A percentile compares a stretch with the other conserved stretches of the same genome.
These are phyloP conservation scores for Volucella zonaria DNA, from an alignment of 2,888 invertebrate genomes.

Conservation along the genomic window DNA sequence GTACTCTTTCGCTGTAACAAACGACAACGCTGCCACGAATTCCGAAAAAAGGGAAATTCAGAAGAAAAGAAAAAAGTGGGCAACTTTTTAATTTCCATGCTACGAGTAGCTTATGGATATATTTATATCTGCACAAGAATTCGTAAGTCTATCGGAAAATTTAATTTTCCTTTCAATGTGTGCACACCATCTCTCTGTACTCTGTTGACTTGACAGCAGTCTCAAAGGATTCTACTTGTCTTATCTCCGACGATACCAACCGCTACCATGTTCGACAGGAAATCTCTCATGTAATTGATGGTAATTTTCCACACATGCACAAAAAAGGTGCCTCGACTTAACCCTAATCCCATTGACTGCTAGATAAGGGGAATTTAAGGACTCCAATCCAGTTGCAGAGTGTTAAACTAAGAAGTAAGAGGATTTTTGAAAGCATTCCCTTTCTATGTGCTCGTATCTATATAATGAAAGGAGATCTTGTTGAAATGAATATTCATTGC, in stretches of 20 bases:
- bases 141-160: slow-evolving; percentile 26
- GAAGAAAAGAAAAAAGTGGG: neutral
- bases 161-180: slow-evolving; percentile 7
- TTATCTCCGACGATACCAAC: neutral
- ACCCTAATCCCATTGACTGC: slow-evolving; percentile 40
- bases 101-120: slow-evolving; percentile 8
- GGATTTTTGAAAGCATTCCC: neutral
- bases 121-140: no score
- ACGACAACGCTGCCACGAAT: no score
- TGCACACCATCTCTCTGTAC: neutral
- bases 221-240: slow-evolving; percentile 40
- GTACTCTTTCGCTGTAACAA: no score
- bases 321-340: slow-evolving; percentile 31
- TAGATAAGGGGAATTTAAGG: slow-evolving; percentile 24
- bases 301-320: slow-evolving; percentile 31
- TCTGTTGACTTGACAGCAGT: slow-evolving; percentile 20
- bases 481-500: slow-evolving; percentile 59
- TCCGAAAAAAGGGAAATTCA: no score
- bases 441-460: neutral
- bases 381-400: slow-evolving; percentile 14
- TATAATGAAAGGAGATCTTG: no score
- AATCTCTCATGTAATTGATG: slow-evolving; percentile 37
- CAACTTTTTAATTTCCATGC: slow-evolving; percentile 38
- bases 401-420: neutral
- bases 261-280: slow-evolving; percentile 19